Evolutionary conservation across 1,140 invertebrate species (phyloP), one percentile per base, ranked within the genome.

Genomic region (Thaumetopoea pityocampa): DNA sequence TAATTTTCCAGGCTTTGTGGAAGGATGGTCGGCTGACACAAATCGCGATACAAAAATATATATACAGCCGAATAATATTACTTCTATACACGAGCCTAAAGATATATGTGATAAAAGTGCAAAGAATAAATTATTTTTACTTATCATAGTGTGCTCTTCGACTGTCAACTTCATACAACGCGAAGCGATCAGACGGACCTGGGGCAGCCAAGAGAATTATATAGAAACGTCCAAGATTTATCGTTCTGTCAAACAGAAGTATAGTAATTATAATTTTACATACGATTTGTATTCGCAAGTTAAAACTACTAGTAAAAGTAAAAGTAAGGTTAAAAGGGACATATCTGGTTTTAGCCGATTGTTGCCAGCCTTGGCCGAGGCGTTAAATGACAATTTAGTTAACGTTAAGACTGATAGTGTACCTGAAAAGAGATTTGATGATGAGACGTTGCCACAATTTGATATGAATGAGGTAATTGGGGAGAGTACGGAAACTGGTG

Each of bases 151-250:
- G 1, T 92, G 90, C 62, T 94, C 93, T 0, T 87, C 91, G 4
- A 88, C 92, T 0, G 59, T 65, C 0, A 91, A 95, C 79, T 88
- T 91, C 42, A 86, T 90, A 16, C 85, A 87, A 24, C 82, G 93
- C 14, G 62, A 73, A 26, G 92, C 91, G 5, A 95, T 96, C 43
- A 85, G 94, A 52, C 89, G 93, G 55, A 95, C 94, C 1, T 96
- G 94, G 94, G 94, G 90, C 0, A 90, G 88, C 44, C 87, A 89
- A 43, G 87, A 78, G 27, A 88, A 88, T 53, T 92, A 86, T 63
- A 7, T 55, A 7, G 44, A 66, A 47, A 16, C 63, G 4, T 50
- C 43, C 1, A 68, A 65, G 50, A 44, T 80, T n/a, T 77, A 60
- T 9, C 52, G 64, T 17, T 37, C 40, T 8, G 44, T 67, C 1